Percentiles rank a stretch among this genome's conserved stretches.
These are phyloP conservation scores for Formica selysi DNA, from an alignment of 1,140 invertebrate species.

Conservation along the genomic window DNA sequence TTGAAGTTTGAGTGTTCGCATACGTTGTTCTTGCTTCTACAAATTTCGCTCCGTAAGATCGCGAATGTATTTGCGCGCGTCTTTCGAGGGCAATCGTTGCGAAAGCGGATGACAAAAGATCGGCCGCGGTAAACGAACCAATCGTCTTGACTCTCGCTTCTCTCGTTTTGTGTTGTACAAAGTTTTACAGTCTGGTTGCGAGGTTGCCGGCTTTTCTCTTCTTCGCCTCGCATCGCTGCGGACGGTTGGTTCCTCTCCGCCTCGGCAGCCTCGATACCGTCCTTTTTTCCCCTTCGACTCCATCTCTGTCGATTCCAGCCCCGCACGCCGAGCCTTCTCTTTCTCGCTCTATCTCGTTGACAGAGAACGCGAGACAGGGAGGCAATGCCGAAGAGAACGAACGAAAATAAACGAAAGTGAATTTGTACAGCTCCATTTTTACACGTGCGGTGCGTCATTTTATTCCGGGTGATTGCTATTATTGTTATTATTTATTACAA, in stretches of 20 bases:
- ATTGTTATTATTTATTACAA: conserved; percentile 50
- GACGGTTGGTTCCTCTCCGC: conserved; percentile 52
- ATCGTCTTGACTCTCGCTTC: conserved; percentile 63
- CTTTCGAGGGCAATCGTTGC: conserved; percentile 31
- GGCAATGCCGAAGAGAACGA: conserved; percentile 32
- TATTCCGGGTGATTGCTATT: conserved; percentile 18
- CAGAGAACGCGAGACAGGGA: conserved; percentile 36
- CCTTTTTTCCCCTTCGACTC: conserved; percentile 42
- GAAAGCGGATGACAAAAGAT: conserved; percentile 62
- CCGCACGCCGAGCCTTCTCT: conserved; percentile 1
- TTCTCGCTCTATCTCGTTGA: conserved; percentile 41
- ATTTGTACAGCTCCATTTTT: conserved; percentile 56
- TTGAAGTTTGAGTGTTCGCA: background rate
- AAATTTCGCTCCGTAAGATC: background rate
- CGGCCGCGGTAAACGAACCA: conserved; percentile 61
- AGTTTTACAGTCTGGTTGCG: conserved; percentile 79
- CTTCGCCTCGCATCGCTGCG: conserved; percentile 65
- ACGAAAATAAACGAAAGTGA: conserved; percentile 70
- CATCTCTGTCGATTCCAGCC: conserved; percentile 43
- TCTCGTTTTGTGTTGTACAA: conserved; percentile 74
- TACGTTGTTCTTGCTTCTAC: background rate
- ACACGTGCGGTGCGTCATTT: conserved; percentile 73
- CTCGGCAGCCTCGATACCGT: conserved; percentile 39
- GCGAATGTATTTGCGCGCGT: background rate
- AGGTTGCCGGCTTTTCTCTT: conserved; percentile 78